Evolutionary conservation across 1,140 invertebrate genomes (phyloP).

Genomic region (Pygmarrhopalites habei): DNA sequence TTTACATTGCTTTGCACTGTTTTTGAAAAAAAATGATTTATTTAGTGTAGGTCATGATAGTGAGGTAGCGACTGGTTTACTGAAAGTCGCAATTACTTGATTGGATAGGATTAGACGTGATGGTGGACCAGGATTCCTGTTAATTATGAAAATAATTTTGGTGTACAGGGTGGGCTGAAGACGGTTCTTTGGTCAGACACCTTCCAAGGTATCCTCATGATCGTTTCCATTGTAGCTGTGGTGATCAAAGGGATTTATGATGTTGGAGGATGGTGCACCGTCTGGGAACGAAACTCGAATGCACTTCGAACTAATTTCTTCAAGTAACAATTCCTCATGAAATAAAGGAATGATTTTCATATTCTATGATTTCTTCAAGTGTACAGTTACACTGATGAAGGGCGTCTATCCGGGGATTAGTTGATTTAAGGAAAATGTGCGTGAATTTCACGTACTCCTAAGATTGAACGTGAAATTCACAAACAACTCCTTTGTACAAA

Average conservation of each 20-base stretch:
- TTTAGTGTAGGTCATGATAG: too few species aligned
- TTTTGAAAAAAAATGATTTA: too few species aligned
- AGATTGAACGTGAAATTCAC: neutral
- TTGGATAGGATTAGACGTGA: too few species aligned
- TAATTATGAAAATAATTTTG: too few species aligned
- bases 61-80: too few species aligned
- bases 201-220: conserved; percentile 50
- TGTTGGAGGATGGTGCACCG: conserved; percentile 46
- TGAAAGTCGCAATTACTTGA: too few species aligned
- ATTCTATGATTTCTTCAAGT: conserved; percentile 40
- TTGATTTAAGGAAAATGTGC: neutral
- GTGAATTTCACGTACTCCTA: neutral
- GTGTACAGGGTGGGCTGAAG: conserved; percentile 55
- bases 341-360: conserved; percentile 35
- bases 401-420: neutral
- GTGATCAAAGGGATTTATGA: conserved; percentile 47
- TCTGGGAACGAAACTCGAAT: conserved; percentile 43
- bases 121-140: too few species aligned
- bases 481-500: neutral
- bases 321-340: conserved; percentile 45
- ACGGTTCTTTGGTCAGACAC: conserved; percentile 54
- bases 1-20: too few species aligned
- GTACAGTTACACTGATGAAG: conserved; percentile 14
- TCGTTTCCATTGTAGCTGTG: conserved; percentile 47
- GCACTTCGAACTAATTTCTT: conserved; percentile 36